Conservation (phyloP, 2,113 vertebrate genomes). For the Percopsis transmontana region DNA sequence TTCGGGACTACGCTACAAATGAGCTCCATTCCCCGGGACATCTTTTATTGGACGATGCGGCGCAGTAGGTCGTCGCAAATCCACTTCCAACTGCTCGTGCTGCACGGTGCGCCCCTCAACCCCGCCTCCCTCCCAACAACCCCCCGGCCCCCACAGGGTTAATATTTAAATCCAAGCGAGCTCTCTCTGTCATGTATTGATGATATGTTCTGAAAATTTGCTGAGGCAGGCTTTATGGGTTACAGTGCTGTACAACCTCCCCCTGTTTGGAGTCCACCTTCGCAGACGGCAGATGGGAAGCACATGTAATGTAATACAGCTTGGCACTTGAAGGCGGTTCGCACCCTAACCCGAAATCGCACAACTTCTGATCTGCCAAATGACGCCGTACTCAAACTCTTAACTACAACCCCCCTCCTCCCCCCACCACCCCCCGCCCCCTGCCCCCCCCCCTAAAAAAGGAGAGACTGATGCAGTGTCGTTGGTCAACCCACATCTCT, state of each 20-base stretch:
- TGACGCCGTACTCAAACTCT: not conserved
- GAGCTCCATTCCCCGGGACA: conserved; percentile 62
- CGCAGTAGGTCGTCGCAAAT: conserved; percentile 47
- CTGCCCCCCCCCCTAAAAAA: no score
- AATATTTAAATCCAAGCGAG: conserved; percentile 62
- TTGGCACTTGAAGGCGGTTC: conserved; percentile 53
- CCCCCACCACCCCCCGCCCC: not conserved
- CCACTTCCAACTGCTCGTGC: no score
- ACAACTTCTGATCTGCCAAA: conserved; percentile 44
- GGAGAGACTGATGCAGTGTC: not conserved
- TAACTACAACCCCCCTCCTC: not conserved
- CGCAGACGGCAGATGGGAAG: conserved; percentile 64
- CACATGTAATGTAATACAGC: conserved; percentile 65
- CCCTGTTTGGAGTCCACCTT: conserved; percentile 14
- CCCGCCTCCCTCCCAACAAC: conserved; percentile 37
- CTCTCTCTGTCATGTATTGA: conserved; percentile 68
- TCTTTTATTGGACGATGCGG: conserved; percentile 64
- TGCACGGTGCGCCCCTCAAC: no score
- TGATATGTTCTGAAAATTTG: conserved; percentile 76
- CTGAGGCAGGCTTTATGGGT: conserved; percentile 75
- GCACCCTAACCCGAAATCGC: conserved; percentile 46
- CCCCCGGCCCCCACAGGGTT: conserved; percentile 56
- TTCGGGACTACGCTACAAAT: conserved; percentile 64
- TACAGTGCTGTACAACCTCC: conserved; percentile 55
- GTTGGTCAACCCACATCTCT: conserved; percentile 14